Evolutionary conservation across 2,888 invertebrate genomes (phyloP).

Genomic region (Trichogramma evanescens): DNA sequence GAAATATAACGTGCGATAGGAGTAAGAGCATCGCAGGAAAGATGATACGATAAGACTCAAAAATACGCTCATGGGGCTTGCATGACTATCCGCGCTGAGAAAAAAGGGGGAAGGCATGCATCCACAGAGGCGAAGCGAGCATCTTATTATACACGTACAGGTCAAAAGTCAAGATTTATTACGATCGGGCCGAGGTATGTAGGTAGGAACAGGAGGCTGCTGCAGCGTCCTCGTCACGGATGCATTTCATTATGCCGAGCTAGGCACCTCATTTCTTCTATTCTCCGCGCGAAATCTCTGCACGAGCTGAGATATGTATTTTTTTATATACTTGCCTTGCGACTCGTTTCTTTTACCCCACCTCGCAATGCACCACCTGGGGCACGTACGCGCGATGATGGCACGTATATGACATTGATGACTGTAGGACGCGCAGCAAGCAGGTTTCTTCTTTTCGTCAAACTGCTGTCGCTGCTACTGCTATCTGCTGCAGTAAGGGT

Average conservation of each 20-base stretch:
- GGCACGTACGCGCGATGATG: too few species aligned
- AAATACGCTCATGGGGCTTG: not conserved
- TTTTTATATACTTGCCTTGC: too few species aligned
- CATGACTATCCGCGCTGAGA: too few species aligned
- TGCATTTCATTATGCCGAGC: slow-evolving; percentile 1
- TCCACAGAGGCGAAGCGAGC: too few species aligned
- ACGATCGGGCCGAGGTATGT: slow-evolving; percentile 2
- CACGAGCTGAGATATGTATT: too few species aligned
- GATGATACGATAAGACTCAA: slow-evolving; percentile 20
- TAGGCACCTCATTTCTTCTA: not conserved
- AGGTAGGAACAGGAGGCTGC: too few species aligned
- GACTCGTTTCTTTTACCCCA: too few species aligned
- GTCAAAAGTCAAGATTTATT: slow-evolving; percentile 18
- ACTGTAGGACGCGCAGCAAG: slow-evolving; percentile 7
- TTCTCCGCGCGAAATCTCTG: not conserved
- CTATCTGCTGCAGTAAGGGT: not conserved
- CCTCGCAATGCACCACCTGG: too few species aligned
- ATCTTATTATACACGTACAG: not conserved
- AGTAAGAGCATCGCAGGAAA: not conserved
- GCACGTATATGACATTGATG: slow-evolving; percentile 14
- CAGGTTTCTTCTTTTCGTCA: slow-evolving; percentile 12
- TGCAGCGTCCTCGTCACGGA: slow-evolving; percentile 1
- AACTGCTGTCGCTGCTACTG: slow-evolving; percentile 21
- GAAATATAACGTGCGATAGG: too few species aligned
- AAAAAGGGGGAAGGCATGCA: too few species aligned